Base-by-base conservation (phyloP, 1,140 invertebrate species). In the Apis laboriosa region DNA sequence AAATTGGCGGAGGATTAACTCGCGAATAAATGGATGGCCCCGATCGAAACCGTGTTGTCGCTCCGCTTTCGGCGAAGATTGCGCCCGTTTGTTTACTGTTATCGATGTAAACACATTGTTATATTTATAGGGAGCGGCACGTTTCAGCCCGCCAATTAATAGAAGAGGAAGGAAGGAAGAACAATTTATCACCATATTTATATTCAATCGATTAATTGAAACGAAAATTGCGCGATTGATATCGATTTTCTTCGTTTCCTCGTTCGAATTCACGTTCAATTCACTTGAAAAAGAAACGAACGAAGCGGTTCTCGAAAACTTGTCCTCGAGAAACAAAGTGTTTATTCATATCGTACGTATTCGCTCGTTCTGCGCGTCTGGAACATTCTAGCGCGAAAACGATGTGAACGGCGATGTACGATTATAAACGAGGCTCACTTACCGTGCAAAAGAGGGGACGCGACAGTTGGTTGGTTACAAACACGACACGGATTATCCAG, bases 401-500 rank as follows among this genome's bases (percentile, higher is more conserved):
- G 58, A 60, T 12, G 61, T 8, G 28, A 63, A 63, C 24, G 24
- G 13, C 24, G 34, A 43, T 43, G 61, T 24, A 63, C 28, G 61
- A 63, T 63, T 24, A 24, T 24, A 28, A 63, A n/a, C 24, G 24
- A 15, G 61, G 63, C 63, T 17, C 63, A 9, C 15, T 66, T 66
- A 34, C 43, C 85, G 76, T 21, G 66, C 66, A 63, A 72, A 60
- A 19, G 63, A 63, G 75, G 24, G 17, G 4, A 2, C 43, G 2
- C 11, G 66, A 21, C 9, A 66, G 63, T 49, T 49, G 77, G 66
- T 87, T 72, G 77, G 64, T 79, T 34, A 79, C 85, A 89, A 90
- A 88, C 84, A 82, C 84, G 83, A 84, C 34, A 43, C 81, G 85
- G 89, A 90, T 90, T 90, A 90, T 88, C 84, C 89, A 83, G 85